Conservation (phyloP, 2,888 invertebrate species). For the Zonitis immaculata region DNA sequence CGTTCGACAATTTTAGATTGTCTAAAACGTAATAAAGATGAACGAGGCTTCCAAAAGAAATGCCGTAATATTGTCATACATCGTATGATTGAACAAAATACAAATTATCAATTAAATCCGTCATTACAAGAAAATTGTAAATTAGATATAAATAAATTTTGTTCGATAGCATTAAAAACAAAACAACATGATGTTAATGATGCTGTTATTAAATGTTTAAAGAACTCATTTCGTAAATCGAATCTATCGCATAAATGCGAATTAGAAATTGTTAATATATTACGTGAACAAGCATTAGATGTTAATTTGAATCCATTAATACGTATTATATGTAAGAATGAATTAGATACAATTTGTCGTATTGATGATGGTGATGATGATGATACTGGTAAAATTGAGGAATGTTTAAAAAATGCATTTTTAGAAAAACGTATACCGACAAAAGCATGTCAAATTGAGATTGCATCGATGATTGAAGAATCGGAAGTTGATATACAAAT, state of each 20-base stretch:
- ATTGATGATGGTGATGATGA: slow-evolving; percentile 53
- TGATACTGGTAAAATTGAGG: slow-evolving; percentile 65
- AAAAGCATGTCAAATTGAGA: slow-evolving; percentile 74
- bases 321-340: slow-evolving; percentile 72
- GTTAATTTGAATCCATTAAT: slow-evolving; percentile 86
- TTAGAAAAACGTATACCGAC: slow-evolving; percentile 68
- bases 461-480: slow-evolving; percentile 84
- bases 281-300: slow-evolving; percentile 86
- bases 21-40: slow-evolving; percentile 72
- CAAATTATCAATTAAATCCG: slow-evolving; percentile 86
- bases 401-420: slow-evolving; percentile 85
- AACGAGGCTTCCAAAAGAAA: slow-evolving; percentile 72
- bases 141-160: slow-evolving; percentile 69
- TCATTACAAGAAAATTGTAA: slow-evolving; percentile 76
- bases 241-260: slow-evolving; percentile 73
- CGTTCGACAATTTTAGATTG: slow-evolving; percentile 68
- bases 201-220: slow-evolving; percentile 77
- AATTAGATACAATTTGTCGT: slow-evolving; percentile 63
- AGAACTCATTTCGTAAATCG: slow-evolving; percentile 70
- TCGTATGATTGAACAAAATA: slow-evolving; percentile 84
- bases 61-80: slow-evolving; percentile 82
- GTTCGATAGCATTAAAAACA: slow-evolving; percentile 41
- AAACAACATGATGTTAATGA: slow-evolving; percentile 69
- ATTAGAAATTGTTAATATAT: slow-evolving; percentile 72
- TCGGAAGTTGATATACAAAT: slow-evolving; percentile 91